Conservation (phyloP, 2,888 invertebrate species). For the Physocephala rufipes region DNA sequence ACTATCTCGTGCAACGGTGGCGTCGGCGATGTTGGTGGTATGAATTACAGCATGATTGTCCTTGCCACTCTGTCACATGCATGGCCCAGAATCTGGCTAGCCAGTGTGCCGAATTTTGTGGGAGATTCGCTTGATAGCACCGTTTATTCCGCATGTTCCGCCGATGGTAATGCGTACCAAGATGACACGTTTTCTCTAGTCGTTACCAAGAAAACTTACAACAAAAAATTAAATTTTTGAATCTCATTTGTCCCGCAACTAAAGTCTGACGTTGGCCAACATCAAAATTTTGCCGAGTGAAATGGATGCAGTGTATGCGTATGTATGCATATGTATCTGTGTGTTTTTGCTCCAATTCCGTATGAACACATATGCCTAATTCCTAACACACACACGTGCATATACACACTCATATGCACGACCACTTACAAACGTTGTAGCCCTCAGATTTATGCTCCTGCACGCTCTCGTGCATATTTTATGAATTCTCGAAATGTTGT, state of each 20-base stretch:
- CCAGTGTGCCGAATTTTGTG: too few relatives aligned
- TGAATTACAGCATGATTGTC: too few relatives aligned
- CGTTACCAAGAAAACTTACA: neutral
- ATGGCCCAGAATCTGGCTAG: too few relatives aligned
- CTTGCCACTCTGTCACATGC: too few relatives aligned
- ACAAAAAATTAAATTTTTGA: conserved; percentile 44
- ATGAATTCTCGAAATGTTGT: conserved; percentile 2
- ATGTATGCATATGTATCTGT: too few relatives aligned
- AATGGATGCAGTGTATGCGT: neutral
- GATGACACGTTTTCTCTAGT: conserved; percentile 12
- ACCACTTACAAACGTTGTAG: too few relatives aligned
- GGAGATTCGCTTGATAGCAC: too few relatives aligned
- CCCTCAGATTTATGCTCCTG: too few relatives aligned
- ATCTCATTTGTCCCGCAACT: conserved; percentile 57
- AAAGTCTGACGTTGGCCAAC: conserved; percentile 15
- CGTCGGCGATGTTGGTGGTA: too few relatives aligned
- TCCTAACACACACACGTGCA: neutral
- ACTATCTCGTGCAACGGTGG: neutral
- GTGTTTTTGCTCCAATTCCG: neutral
- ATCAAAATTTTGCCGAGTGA: neutral
- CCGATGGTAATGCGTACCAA: neutral
- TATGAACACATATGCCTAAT: neutral
- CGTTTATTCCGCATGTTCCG: neutral
- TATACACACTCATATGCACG: neutral
- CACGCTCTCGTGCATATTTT: conserved; percentile 1